Evolutionary conservation across 92 coral and sea anemone species (phyloP), one percentile per base, ranked within the genome.

Genomic region (Actinernus sp.): DNA sequence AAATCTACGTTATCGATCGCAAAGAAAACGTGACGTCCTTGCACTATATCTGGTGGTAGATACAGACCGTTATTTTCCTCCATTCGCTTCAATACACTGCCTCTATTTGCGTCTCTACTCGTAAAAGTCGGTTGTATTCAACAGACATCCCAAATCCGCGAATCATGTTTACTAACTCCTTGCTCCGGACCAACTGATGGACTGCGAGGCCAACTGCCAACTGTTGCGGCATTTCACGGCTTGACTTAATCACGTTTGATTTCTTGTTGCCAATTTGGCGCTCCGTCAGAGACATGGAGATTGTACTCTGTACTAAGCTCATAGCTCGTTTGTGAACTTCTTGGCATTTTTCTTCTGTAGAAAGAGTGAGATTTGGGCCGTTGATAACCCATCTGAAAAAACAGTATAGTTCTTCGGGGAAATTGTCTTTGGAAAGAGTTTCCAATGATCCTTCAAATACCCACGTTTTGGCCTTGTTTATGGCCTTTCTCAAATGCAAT

Each of bases 81-180:
- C 74, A 84, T 71, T 31, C 81, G 75, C 8, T 78, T 44, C 0
- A 84, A 48, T 26, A 84, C 85, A 45, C 24, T 43, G 7, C 58
- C 36, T 69, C 80, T 4, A 80, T 70, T 44, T 80, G 80, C 4
- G 79, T 65, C 55, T 80, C 80, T 16, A 49, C 68, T 73, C 89
- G 66, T 12, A 83, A 49, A 13, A 75, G 3, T 19, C 82, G 31
- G 74, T 83, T 74, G 27, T 83, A 83, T 31, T 73, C 89, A 14
- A 83, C 79, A 16, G 79, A 67, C 73, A 83, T 34, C n/a, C 84
- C 82, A 75, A 83, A 83, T 1, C 89, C 89, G 38, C 46, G 55
- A 1, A 74, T 21, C n/a, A 82, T 3, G 37, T 49, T 74, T 31
- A 81, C 50, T 18, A 55, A 21, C 43, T 58, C 78, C 41, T 71